Evolutionary conservation across 2,113 vertebrate species (phyloP), one percentile per base, ranked within the genome.

Genomic region (Corapipo altera): DNA sequence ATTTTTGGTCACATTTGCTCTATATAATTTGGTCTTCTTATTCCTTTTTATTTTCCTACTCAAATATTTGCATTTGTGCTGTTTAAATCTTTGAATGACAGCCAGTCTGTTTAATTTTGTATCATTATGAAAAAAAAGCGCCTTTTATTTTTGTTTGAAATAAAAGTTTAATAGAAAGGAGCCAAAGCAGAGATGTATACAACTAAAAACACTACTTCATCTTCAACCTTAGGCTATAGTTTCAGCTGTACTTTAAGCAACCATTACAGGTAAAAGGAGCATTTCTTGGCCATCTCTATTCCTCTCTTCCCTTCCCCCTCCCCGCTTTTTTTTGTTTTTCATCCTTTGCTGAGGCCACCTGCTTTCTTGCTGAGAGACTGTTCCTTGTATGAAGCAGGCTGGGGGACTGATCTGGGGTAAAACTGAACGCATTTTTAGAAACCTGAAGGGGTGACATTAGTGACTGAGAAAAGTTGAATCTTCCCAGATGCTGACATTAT

Each of bases 301-400:
- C 5, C 9, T 4, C 3, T 1, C 5, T 46, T 27, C 44, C 30
- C 21, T 61, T 4, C 6, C 14, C 11, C 8, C 4, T 5, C 4
- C 1, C 1, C 3, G 0, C 1, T 9, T 9, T 49, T 16, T 19
- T 41, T 32, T 22, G 46, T 28, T 43, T 26, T 18, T 2, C 12
- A 26, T 73, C 19, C 11, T 72, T 89, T 74, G 27, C 20, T 82
- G 32, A 35, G 30, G 32, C 41, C 46, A 11, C 21, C 17, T 64
- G 32, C 7, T 78, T 89, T 59, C 27, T 73, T 58, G 17, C 32
- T 82, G 35, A 32, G 44, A 73, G 26, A 46, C 8, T 49, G n/a
- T 33, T 84, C 26, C 19, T 69, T 28, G 13, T 8, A 2, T 51
- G 35, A 69, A 51, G 33, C 15, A 72, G 44, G 33, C 28, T 69